Base-by-base conservation (phyloP, 2,797 vertebrate species). In the Manis javanica region DNA sequence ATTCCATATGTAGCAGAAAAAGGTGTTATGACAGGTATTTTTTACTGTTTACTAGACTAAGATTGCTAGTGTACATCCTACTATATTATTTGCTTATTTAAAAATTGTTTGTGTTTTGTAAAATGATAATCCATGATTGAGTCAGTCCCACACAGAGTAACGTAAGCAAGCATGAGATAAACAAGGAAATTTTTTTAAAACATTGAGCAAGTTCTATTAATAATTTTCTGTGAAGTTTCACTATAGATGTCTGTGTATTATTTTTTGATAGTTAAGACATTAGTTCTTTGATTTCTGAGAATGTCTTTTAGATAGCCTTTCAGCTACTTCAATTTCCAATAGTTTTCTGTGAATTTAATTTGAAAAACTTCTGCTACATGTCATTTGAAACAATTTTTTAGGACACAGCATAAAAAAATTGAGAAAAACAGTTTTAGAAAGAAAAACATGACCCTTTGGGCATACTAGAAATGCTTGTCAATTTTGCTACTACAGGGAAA, bases 311-410 rank as follows among this genome's bases (percentile, higher is more conserved):
- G 1, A 74, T 71, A 84, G 51, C 15, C 0, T 34, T n/a, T 87
- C 37, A 79, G 86, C 29, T 63, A 74, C 8, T 72, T 74, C 88
- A 5, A 72, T 57, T 79, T 64, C 29, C 18, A 66, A 31, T 79
- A 13, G 92, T 12, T 88, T 31, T 89, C 49, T 87, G 18, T 5
- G 90, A 74, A 95, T 51, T 68, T 84, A 96, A 97, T 95, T 84
- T 34, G 10, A 75, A 61, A 89, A 81, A 57, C 51, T 68, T 72
- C 37, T 91, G 23, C 63, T 89, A 37, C 3, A 63, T 78, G 10
- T n/a, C 53, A 77, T 77, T 91, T 86, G 16, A 2, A 81, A 92
- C 10, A 91, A 26, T 34, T 94, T 92, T 96, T 82, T 4, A 87
- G 57, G 23, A 1, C 0, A 96, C 14, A 82, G 29, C 1, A 7